Conservation (phyloP, 2,888 invertebrate genomes). For the Glaucopsyche alexis region DNA sequence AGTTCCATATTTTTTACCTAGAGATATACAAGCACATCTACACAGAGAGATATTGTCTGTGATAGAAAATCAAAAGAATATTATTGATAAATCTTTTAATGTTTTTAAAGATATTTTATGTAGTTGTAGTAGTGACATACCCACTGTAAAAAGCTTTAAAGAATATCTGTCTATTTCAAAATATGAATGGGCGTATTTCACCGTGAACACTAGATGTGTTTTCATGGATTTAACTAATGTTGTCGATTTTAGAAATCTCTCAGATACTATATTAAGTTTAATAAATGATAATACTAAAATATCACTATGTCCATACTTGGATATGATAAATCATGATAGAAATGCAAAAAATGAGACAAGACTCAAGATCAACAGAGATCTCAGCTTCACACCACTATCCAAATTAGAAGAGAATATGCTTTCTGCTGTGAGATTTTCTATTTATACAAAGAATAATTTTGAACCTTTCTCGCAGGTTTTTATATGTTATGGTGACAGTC, state of each 20-base stretch:
- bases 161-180: constrained; percentile 70
- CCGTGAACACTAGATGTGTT: constrained; percentile 92
- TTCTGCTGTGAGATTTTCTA: constrained; percentile 66
- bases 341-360: constrained; percentile 78
- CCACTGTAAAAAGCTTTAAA: constrained; percentile 59
- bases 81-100: constrained; percentile 65
- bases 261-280: constrained; percentile 59
- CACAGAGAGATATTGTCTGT: constrained; percentile 78
- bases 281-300: constrained; percentile 82
- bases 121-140: constrained; percentile 56
- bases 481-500: constrained; percentile 92
- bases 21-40: constrained; percentile 75
- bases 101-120: constrained; percentile 72
- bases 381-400: constrained; percentile 54
- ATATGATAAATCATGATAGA: constrained; percentile 92
- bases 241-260: constrained; percentile 65
- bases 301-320: constrained; percentile 92
- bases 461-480: constrained; percentile 87
- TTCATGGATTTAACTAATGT: constrained; percentile 81
- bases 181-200: constrained; percentile 90
- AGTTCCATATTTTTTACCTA: constrained; percentile 84
- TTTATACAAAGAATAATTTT: constrained; percentile 75
- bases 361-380: constrained; percentile 56
- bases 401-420: constrained; percentile 58
- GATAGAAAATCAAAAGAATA: constrained; percentile 72